These are phyloP conservation scores for Holothuria scabra DNA, from an alignment of 53 echinoderm and acorn worm genomes.

Conservation along the genomic window DNA sequence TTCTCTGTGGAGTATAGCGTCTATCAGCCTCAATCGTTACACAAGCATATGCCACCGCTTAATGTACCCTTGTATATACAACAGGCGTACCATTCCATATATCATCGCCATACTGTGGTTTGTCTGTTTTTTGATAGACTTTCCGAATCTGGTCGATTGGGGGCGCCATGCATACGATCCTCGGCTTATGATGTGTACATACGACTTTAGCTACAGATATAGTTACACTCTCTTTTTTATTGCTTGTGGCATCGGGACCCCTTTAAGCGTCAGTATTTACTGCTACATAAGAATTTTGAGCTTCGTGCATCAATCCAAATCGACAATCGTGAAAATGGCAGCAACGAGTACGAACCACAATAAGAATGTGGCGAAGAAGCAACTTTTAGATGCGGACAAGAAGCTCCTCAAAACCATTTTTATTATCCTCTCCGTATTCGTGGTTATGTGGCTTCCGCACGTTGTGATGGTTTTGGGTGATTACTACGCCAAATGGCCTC, in stretches of 20 bases:
- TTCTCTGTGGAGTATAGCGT: conserved; percentile 77
- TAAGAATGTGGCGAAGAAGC: not conserved
- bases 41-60: conserved; percentile 74
- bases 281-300: conserved; percentile 68
- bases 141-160: conserved; percentile 84
- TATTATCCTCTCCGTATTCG: conserved; percentile 70
- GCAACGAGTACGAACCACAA: not conserved
- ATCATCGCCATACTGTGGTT: conserved; percentile 64
- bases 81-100: conserved; percentile 65
- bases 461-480: conserved; percentile 65
- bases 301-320: conserved; percentile 31
- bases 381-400: conserved; percentile 33
- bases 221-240: conserved; percentile 80
- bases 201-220: conserved; percentile 68
- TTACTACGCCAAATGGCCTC: conserved; percentile 61
- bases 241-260: conserved; percentile 59
- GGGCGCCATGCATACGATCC: conserved; percentile 77
- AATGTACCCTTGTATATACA: conserved; percentile 70
- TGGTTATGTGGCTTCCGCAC: conserved; percentile 86
- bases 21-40: conserved; percentile 83
- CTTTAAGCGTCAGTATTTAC: conserved; percentile 56
- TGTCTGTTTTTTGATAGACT: conserved; percentile 73
- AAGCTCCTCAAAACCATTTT: conserved; percentile 70
- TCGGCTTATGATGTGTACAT: conserved; percentile 78
- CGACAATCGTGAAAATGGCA: conserved; percentile 27